Base-by-base conservation (phyloP, 2,888 invertebrate genomes). In the Rhagophthalmus giganteus region DNA sequence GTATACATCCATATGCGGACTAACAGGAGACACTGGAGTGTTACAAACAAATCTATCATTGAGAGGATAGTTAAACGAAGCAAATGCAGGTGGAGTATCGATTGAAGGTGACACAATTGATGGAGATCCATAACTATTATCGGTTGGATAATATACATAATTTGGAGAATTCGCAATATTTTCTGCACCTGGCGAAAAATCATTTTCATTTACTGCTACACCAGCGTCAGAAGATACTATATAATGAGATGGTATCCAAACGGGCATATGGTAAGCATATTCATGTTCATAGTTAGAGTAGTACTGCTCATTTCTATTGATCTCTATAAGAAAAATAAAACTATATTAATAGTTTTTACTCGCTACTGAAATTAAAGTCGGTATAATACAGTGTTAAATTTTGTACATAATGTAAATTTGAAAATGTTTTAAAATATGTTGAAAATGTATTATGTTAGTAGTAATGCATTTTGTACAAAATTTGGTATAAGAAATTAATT, bases 1-100 rank as follows among this genome's bases (percentile, higher is more conserved):
- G 34, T 62, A 63, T 10, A 62, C 14, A 45, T 63, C 63, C 5
- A 61, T 30, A 54, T 58, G 54, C 2, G 58, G 57, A 35, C 42
- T 51, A 7, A 24, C 35, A 5, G 59, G 54, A 13, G 58, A 41
- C 2, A 57, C 12, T 10, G 57, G 60, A 8, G 54, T 50, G 2
- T 34, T 37, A 8, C 52, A 54, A 2, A 56, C 9, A 4, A 51
- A 28, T 33, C 56, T 52, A 8, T 58, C 56, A n/a, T 15, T 32
- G 11, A 38, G 13, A 28, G 26, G 16, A 4, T 12, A 14, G 26
- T 9, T 13, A 24, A 37, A 42, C 16, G 34, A 33, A 11, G 39
- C 4, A 7, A 15, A 35, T 1, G 42, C 28, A n/a, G 28, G 16
- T 10, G 38, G 46, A 2, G 41, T 35, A 25, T 28, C 24, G 26